These are phyloP conservation scores for Pelmatolapia mariae DNA, from an alignment of 2,113 vertebrate genomes.

Conservation along the genomic window DNA sequence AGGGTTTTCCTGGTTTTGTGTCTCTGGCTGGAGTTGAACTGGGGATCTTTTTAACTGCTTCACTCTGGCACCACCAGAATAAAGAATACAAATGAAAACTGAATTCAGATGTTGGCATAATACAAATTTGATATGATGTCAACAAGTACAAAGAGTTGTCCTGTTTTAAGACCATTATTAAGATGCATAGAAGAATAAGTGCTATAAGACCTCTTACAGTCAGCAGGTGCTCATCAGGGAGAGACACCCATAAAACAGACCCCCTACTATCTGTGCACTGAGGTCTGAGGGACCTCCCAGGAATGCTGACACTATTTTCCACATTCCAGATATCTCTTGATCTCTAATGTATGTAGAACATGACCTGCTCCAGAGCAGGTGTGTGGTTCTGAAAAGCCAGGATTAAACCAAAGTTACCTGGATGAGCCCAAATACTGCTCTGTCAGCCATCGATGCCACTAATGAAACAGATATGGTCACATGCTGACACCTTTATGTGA, in stretches of 20 bases:
- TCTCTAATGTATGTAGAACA: background rate
- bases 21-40: background rate
- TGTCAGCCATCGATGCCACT: background rate
- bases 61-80: background rate
- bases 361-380: background rate
- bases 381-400: background rate
- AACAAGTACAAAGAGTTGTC: background rate
- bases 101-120: background rate
- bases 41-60: rapidly evolving
- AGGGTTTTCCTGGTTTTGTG: background rate
- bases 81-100: background rate
- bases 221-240: background rate
- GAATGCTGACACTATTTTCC: background rate
- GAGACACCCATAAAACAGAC: background rate
- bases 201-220: background rate
- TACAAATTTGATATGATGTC: background rate
- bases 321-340: background rate
- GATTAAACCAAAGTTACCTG: background rate
- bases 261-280: rapidly evolving
- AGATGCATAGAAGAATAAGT: background rate
- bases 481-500: background rate
- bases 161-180: background rate
- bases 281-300: background rate
- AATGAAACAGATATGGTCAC: background rate
- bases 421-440: background rate